Evolutionary conservation across 64 coral and sea anemone genomes (phyloP), one percentile per base, ranked within the genome.

Genomic region (Stylophora pistillata): DNA sequence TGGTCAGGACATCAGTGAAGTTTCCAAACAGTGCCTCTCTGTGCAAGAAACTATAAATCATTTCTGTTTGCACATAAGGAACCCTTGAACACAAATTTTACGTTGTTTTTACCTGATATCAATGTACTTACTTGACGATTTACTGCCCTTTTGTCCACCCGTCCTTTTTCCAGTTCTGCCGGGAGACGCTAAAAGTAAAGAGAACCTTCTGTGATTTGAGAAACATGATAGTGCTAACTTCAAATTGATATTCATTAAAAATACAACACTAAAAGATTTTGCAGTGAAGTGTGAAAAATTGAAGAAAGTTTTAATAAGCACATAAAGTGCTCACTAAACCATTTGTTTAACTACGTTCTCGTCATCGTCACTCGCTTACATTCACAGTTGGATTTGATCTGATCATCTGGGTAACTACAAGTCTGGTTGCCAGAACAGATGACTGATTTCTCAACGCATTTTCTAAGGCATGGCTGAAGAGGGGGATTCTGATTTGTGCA

Each of bases 341-440:
- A 7, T 47, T 47, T 47, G 37, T 7, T 47, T 47, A 3, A 4
- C 37, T 47, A 47, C 3, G 37, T 47, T 47, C 37, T 47, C 37
- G 7, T 47, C 73, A 47, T 4, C 4, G 18, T 75, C 3, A 75
- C 28, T 53, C 34, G 56, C 79, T 92, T 85, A 92, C 90, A 18
- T 92, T 74, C 81, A 92, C 90, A 92, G 73, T 71, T 86, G 47
- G 55, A 77, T 3, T 78, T 30, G 71, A 92, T 71, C 82, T 78
- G 90, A 2, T 86, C 13, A 18, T 72, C 53, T 20, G 37, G 17
- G 59, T 86, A 92, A 23, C 81, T 62, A 55, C 90, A 92, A 13
- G 61, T 28, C 16, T 21, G 3, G 9, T 33, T 75, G 1, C 59
- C 2, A 84, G 64, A 78, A 34, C 90, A 92, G 5, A 92, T 33